Conservation (phyloP, 53 echinoderm and acorn worm genomes). For the Patiria pectinifera region DNA sequence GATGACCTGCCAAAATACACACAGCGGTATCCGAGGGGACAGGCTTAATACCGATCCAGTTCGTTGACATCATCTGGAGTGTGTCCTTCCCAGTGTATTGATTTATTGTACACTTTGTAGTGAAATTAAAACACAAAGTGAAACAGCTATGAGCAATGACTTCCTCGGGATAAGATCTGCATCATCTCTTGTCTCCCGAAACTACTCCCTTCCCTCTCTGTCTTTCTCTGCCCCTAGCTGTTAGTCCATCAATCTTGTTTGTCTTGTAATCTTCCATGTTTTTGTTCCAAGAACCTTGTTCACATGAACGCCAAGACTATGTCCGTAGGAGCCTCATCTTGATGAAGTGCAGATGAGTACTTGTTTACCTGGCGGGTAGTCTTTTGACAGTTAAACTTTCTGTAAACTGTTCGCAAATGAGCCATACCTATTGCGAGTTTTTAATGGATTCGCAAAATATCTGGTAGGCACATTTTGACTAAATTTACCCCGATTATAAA, state of each 20-base stretch:
- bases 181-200: not conserved
- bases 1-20: not conserved
- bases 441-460: too few species aligned
- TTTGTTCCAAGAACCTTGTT: too few species aligned
- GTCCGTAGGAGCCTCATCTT: not conserved
- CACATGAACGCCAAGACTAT: not conserved
- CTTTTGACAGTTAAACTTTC: too few species aligned
- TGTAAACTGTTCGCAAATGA: too few species aligned
- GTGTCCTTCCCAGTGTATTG: not conserved
- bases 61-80: slow-evolving; percentile 33
- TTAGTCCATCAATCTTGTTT: not conserved
- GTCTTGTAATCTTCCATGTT: not conserved
- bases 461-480: too few species aligned
- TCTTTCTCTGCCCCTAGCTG: not conserved
- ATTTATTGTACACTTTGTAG: not conserved
- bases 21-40: not conserved
- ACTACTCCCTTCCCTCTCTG: not conserved
- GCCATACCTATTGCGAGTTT: too few species aligned
- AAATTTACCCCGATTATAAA: too few species aligned
- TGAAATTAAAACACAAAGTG: not conserved
- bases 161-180: not conserved
- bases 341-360: not conserved
- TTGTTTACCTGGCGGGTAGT: too few species aligned
- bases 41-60: slow-evolving; percentile 16
- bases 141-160: not conserved